These are phyloP conservation scores for Zosterops japonicus DNA, from an alignment of 2,113 vertebrate genomes.

Conservation along the genomic window DNA sequence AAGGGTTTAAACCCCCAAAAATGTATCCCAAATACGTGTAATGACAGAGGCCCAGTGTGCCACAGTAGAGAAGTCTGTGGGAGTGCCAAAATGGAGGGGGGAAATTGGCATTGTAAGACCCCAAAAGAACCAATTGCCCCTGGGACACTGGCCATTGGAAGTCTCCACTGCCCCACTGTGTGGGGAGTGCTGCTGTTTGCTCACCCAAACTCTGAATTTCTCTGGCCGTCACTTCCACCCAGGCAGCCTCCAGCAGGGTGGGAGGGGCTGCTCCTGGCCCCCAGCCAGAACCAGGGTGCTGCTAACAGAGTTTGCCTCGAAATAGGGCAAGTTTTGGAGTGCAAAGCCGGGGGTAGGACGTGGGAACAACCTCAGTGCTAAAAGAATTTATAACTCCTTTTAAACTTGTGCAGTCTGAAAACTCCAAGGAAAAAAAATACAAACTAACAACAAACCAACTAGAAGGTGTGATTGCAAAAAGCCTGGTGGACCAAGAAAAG, in stretches of 20 bases:
- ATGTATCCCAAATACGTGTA: accelerated
- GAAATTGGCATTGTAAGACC: accelerated
- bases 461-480: neutral
- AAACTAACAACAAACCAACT: neutral
- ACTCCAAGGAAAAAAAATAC: neutral
- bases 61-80: neutral
- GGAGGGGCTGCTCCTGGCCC: neutral
- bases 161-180: neutral
- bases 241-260: neutral
- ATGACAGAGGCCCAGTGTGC: neutral
- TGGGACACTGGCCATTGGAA: neutral
- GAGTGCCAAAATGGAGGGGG: accelerated
- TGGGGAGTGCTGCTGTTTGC: neutral
- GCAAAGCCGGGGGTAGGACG: neutral
- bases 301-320: neutral
- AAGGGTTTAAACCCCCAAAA: neutral
- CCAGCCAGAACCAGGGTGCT: neutral
- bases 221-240: neutral
- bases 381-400: neutral
- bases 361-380: neutral
- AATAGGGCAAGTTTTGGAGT: neutral
- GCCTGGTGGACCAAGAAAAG: neutral
- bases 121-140: neutral
- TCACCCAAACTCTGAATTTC: neutral
- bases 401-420: neutral